Evolutionary conservation across 2,113 vertebrate species (phyloP), one percentile per base, ranked within the genome.

Genomic region (Lepisosteus osseus): DNA sequence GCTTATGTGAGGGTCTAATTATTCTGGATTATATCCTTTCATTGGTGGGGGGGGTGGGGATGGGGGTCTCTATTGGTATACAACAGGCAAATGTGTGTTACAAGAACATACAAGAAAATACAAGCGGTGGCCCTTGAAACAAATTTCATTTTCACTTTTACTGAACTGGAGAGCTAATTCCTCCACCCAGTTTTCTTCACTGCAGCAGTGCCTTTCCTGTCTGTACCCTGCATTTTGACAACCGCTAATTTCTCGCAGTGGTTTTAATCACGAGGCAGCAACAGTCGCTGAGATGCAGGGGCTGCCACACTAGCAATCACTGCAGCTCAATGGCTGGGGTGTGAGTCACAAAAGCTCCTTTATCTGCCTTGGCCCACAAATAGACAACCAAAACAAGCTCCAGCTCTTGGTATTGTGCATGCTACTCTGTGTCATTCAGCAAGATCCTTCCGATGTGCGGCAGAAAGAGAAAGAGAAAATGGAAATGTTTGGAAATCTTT

Each of bases 1-100:
- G 61, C 14, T 42, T 57, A 54, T 62, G 57, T 42, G 51, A 69
- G 61, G 54, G 51, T 62, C 67, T 70, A 55, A 74, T 70, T 74
- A 70, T 65, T 69, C 45, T 68, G 59, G 61, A 74, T 70, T 70
- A 74, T 59, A 74, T 14, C 14, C 61, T 59, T 54, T 69, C 67
- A 43, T n/a, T 63, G 54, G 43, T 3, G 17, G 47, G 17, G 61
- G 47, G 43, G 45, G 61, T 13, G 14, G 47, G 59, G 7, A 47
- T 3, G 6, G 1, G 44, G 44, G n/a, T 59, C 14, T 59, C 57
- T 4, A 14, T 59, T 29, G 29, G 29, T 29, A 2, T 29, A 29
- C 29, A 29, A 29, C 29, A 29, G 29, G 29, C 29, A 29, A 29
- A 29, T 29, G 29, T 29, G 29, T 29, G 29, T 29, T 29, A 29